Evolutionary conservation across 2,888 invertebrate species (phyloP).

Genomic region (Mesochorus sp.): DNA sequence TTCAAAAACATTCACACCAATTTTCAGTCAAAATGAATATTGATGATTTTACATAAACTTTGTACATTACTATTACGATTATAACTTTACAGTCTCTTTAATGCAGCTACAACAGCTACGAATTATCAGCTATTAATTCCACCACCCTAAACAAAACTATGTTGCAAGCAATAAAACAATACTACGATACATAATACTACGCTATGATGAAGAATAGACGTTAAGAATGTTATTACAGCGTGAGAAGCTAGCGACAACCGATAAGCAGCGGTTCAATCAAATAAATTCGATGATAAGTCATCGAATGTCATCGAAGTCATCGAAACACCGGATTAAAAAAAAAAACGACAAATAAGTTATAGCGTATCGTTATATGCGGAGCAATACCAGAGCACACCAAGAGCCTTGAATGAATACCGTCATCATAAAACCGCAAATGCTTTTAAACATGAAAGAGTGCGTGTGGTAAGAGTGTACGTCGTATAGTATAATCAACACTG

Average conservation of each 20-base stretch:
- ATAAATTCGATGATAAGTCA: not conserved
- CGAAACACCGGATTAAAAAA: not conserved
- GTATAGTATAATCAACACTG: slow-evolving; percentile 50
- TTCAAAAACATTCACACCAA: too few relatives aligned
- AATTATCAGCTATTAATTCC: slow-evolving; percentile 44
- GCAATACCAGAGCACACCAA: slow-evolving; percentile 31
- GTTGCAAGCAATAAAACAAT: not conserved
- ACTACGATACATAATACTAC: too few relatives aligned
- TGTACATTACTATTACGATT: too few relatives aligned
- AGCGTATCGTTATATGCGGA: not conserved
- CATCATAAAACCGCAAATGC: slow-evolving; percentile 34
- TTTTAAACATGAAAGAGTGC: slow-evolving; percentile 46
- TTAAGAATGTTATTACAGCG: slow-evolving; percentile 36
- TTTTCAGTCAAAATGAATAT: too few relatives aligned
- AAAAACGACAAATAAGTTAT: not conserved
- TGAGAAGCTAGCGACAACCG: slow-evolving; percentile 45
- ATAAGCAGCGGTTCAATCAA: slow-evolving; percentile 21
- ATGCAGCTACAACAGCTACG: too few relatives aligned
- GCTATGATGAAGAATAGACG: slow-evolving; percentile 14
- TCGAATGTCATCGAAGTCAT: not conserved
- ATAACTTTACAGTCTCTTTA: too few relatives aligned
- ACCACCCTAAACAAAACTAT: slow-evolving; percentile 41
- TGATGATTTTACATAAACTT: too few relatives aligned
- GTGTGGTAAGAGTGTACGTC: slow-evolving; percentile 1
- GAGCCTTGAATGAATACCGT: slow-evolving; percentile 57